phyloP scores from a whole-genome alignment of 2,797 vertebrate species.

The Melanotaenia pygmaea region DNA sequence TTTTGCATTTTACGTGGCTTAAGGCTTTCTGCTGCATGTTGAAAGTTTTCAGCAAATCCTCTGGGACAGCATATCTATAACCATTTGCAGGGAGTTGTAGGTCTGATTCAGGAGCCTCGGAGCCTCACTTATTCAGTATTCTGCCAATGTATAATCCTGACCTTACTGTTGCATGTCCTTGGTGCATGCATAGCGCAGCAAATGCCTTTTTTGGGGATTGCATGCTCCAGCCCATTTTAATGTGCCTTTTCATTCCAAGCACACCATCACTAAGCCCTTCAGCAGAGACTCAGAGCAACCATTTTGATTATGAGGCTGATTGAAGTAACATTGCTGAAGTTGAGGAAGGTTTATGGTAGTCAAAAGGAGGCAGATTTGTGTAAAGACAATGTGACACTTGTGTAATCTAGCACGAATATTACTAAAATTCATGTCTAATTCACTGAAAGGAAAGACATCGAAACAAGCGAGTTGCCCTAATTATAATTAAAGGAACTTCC shows the following conservation, averaged over 20 bases:
- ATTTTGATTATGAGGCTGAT: slow-evolving; percentile 79
- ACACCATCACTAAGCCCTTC: slow-evolving; percentile 63
- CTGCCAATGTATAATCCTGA: slow-evolving; percentile 77
- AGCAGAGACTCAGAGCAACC: slow-evolving; percentile 67
- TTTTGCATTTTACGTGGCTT: not conserved
- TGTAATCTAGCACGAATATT: slow-evolving; percentile 46
- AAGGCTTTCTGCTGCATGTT: slow-evolving; percentile 30
- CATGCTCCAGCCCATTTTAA: slow-evolving; percentile 78
- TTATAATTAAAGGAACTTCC: slow-evolving; percentile 1
- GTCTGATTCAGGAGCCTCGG: slow-evolving; percentile 60
- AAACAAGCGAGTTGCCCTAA: slow-evolving; percentile 6
- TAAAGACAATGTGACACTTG: slow-evolving; percentile 43
- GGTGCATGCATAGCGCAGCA: slow-evolving; percentile 76
- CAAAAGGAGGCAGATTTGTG: slow-evolving; percentile 59
- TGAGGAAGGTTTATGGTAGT: slow-evolving; percentile 73
- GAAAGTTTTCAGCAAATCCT: slow-evolving; percentile 38
- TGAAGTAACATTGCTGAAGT: slow-evolving; percentile 73
- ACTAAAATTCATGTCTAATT: slow-evolving; percentile 36
- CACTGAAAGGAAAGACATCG: slow-evolving; percentile 2
- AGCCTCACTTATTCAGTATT: slow-evolving; percentile 76
- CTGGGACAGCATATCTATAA: slow-evolving; percentile 41
- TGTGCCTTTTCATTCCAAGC: slow-evolving; percentile 73
- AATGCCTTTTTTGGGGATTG: slow-evolving; percentile 78
- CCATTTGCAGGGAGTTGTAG: slow-evolving; percentile 45
- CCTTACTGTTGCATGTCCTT: slow-evolving; percentile 83